Evolutionary conservation across 2,113 vertebrate species (phyloP).

Genomic region (Gadus macrocephalus): DNA sequence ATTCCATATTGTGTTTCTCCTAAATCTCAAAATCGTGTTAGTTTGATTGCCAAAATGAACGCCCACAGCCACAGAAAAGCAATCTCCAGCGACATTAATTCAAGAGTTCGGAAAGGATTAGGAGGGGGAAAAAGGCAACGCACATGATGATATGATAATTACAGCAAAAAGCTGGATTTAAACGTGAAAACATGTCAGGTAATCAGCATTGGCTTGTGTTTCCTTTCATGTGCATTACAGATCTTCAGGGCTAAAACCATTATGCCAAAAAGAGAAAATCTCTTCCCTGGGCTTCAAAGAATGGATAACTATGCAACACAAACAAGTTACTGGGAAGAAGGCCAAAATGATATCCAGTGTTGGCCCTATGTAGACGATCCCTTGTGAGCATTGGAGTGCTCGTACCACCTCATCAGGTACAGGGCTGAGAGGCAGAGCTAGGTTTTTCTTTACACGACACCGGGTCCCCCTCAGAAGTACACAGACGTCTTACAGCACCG

Average conservation of each 20-base stretch:
- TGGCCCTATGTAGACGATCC: too few relatives aligned
- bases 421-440: slow-evolving; percentile 16
- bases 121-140: background rate
- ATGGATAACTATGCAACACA: background rate
- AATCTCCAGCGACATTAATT: slow-evolving; percentile 9
- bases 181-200: background rate
- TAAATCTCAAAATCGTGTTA: slow-evolving; percentile 18
- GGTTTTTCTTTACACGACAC: slow-evolving; percentile 44
- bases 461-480: slow-evolving; percentile 27
- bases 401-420: too few relatives aligned
- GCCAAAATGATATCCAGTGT: background rate
- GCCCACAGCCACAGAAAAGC: slow-evolving; percentile 4
- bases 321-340: background rate
- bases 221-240: background rate
- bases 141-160: background rate
- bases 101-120: slow-evolving; percentile 11
- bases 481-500: slow-evolving; percentile 52
- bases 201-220: background rate
- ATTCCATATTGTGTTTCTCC: slow-evolving; percentile 17
- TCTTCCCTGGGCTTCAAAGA: too few relatives aligned
- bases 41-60: slow-evolving; percentile 14
- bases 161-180: background rate
- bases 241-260: background rate
- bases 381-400: too few relatives aligned
- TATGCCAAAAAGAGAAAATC: background rate